phyloP scores from a whole-genome alignment of 1,140 invertebrate species.

The Cydia strobilella region DNA sequence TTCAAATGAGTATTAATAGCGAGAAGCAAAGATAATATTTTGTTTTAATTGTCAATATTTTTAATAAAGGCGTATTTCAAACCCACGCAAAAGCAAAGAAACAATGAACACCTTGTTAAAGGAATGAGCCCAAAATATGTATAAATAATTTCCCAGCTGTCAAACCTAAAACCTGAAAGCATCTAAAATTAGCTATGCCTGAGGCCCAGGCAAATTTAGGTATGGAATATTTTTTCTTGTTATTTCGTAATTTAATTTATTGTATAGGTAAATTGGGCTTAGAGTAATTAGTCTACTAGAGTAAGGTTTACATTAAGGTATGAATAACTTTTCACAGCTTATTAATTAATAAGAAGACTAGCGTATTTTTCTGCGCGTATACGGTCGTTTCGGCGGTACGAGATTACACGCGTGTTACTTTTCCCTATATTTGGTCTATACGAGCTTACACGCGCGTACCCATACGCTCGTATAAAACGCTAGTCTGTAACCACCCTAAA shows the following conservation, averaged over 20 bases:
- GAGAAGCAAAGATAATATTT: neutral
- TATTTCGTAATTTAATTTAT: constrained; percentile 4
- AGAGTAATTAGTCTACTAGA: no score
- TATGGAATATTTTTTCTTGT: neutral
- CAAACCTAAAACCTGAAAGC: neutral
- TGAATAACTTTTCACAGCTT: no score
- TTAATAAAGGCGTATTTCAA: neutral
- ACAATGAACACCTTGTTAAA: neutral
- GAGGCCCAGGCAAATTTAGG: neutral
- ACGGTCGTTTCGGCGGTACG: no score
- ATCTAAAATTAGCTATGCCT: neutral
- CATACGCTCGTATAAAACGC: no score
- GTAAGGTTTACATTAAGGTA: no score
- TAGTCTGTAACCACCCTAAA: no score
- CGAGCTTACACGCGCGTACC: no score
- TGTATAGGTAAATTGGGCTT: neutral
- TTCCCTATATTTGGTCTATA: no score
- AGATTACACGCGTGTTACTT: no score
- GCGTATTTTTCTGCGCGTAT: no score
- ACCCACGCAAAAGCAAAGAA: neutral
- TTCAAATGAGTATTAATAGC: neutral
- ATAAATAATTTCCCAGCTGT: neutral
- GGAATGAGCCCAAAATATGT: neutral
- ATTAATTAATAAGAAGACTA: no score
- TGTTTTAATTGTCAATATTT: neutral